These are phyloP conservation scores for Drosophila lini DNA, from an alignment of 1,140 invertebrate species.

Conservation along the genomic window DNA sequence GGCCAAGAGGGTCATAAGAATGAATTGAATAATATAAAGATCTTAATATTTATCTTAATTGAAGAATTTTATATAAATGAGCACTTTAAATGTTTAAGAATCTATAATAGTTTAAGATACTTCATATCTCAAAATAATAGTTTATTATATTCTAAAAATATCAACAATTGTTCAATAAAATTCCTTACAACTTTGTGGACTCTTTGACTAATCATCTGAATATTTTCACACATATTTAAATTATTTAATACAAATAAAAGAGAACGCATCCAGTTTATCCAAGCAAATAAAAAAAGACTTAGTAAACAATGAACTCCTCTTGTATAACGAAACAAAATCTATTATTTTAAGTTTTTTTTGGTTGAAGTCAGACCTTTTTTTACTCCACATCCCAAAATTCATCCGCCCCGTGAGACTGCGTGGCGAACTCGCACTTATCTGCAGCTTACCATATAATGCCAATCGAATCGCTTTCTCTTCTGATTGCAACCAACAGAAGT, in stretches of 20 bases:
- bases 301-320: conserved; percentile 3
- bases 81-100: background rate
- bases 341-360: conserved; percentile 40
- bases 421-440: conserved; percentile 16
- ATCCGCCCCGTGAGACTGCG: conserved; percentile 10
- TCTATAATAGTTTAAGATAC: background rate
- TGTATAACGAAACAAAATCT: conserved; percentile 39
- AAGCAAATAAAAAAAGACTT: conserved; percentile 10
- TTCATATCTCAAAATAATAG: background rate
- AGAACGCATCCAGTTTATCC: background rate
- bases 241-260: background rate
- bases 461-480: conserved; percentile 13
- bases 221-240: background rate
- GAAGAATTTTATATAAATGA: background rate
- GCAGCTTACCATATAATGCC: conserved; percentile 34
- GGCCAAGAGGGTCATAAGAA: background rate
- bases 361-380: background rate
- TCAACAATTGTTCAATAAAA: background rate
- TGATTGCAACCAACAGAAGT: conserved; percentile 1
- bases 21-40: background rate
- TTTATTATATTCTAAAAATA: background rate
- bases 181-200: background rate
- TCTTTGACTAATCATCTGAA: background rate
- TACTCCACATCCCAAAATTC: background rate
- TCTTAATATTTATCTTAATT: too few species aligned